Evolutionary conservation across 2,113 vertebrate species (phyloP), one percentile per base, ranked within the genome.

Genomic region (Aspidoscelis tigris): DNA sequence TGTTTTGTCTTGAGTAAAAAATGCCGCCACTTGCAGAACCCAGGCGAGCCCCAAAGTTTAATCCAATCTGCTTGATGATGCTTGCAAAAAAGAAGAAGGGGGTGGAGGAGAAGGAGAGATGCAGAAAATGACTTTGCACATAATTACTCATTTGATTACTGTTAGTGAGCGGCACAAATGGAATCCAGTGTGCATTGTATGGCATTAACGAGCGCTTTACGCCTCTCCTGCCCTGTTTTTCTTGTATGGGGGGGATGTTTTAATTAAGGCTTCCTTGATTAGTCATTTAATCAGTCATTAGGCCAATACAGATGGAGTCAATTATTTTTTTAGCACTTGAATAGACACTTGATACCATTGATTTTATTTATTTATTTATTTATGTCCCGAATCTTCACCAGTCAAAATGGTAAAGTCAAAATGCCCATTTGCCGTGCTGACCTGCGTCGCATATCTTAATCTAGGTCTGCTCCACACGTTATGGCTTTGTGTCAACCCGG

Each of bases 211-310:
- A 93, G 91, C 85, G 88, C 90, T 90, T 93, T 91, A 91, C 91
- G 90, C 91, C 44, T 9, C 55, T 39, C 44, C 89, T 88, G 91
- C 90, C 53, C 91, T 16, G 16, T 43, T 41, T 91, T 88, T 92
- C 88, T 90, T 89, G 84, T 43, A 91, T 92, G 81, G 55, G 87
- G 5, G 92, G 87, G 94, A 92, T 90, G 92, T 93, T 94, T 94
- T 95, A 95, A 95, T 95, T 94, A 95, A 95, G 96, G 92, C 92
- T 95, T 95, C 93, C 86, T 88, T 92, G 93, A 96, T 95, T 93
- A 95, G 94, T 95, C 94, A 93, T 94, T 96, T 94, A 94, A 95
- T 95, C 94, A 93, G 93, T 94, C 95, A 94, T 95, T 94, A 94
- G 95, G 94, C 94, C 93, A 90, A 93, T 94, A 91, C 93, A 95